Evolutionary conservation across 2,797 vertebrate species (phyloP), one percentile per base, ranked within the genome.

Genomic region (Catostomus latipinnis): DNA sequence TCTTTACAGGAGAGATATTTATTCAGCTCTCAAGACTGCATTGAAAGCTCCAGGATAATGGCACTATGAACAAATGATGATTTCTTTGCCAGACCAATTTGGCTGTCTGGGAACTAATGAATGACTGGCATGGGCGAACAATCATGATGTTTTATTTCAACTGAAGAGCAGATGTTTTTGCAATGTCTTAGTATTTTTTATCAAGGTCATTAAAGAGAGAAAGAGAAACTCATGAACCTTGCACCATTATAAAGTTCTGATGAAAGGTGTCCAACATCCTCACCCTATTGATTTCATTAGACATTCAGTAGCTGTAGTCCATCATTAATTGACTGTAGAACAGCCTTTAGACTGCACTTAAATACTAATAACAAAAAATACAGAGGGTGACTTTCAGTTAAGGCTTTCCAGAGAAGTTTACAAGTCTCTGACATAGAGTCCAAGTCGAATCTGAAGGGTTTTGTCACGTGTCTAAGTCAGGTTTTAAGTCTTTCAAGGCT

Each of bases 1-100:
- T 86, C 65, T 83, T 83, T 58, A 61, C 48, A 62, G 62, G 81
- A 72, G 53, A 70, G 13, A 14, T 49, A 66, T 81, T 81, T 53
- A 76, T 79, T 83, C 67, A 69, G 54, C 61, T 80, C 62, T 46
- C 9, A 54, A 80, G 46, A 81, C 80, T 66, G 18, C 57, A 48
- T 62, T 79, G 68, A 65, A 73, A 72, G 57, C 52, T 16, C 43
- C 11, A 57, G 48, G 46, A n/a, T 83, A 75, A 79, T 74, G 48
- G 53, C 67, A 22, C 52, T 69, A 50, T 11, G 66, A 65, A 63
- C 81, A 66, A 70, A 72, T 57, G 61, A 71, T 78, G 76, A 79
- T 79, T 52, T 63, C 43, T 72, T 79, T 72, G 14, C 52, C 52
- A 66, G 60, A 72, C 60, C 77, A 72, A 72, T 72, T 79, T 65